Base-by-base conservation (phyloP, 2,113 vertebrate species). In the Nycticryphes semicollaris region DNA sequence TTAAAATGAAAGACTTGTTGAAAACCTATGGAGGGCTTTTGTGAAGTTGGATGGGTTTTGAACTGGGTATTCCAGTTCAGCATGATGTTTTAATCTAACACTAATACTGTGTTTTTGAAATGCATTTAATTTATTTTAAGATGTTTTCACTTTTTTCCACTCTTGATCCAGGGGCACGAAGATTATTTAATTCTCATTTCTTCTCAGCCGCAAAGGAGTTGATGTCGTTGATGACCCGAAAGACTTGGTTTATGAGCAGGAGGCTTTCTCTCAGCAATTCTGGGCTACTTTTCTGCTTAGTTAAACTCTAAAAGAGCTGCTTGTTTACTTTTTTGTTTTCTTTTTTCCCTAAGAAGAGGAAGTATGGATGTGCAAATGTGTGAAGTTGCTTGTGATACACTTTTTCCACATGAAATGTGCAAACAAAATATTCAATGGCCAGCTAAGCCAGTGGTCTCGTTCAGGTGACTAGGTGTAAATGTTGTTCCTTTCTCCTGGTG, bases 131-230 rank as follows among this genome's bases (percentile, higher is more conserved):
- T 88, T 41, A 12, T 96, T 93, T 95, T 72, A 80, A 93, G 74
- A 87, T 95, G 75, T 89, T 90, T 93, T 95, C 87, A 92, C 90
- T 94, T 93, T 85, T 96, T 87, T 95, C 93, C 88, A 66, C 91
- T 96, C 89, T 94, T 31, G 25, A 85, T 96, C 85, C 57, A 95
- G 89, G 95, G 53, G n/a, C 84, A 87, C 0, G 87, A 97, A 77
- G 91, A 91, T 18, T 94, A 84, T 96, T 89, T 96, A 89, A 87
- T 88, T 87, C 51, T 89, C 81, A 72, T 92, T 93, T 93, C 84
- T 91, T 94, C 60, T 70, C 91, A 87, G 72, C 50, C 78, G 45
- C 76, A 94, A 77, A 86, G 87, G 25, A 93, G 50, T 89, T 88
- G 96, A 84, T 97, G 92, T 78, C 39, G 23, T 53, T 94, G 90